These are phyloP conservation scores for Acanthisitta chloris DNA, from an alignment of 2,113 vertebrate genomes.

Conservation along the genomic window DNA sequence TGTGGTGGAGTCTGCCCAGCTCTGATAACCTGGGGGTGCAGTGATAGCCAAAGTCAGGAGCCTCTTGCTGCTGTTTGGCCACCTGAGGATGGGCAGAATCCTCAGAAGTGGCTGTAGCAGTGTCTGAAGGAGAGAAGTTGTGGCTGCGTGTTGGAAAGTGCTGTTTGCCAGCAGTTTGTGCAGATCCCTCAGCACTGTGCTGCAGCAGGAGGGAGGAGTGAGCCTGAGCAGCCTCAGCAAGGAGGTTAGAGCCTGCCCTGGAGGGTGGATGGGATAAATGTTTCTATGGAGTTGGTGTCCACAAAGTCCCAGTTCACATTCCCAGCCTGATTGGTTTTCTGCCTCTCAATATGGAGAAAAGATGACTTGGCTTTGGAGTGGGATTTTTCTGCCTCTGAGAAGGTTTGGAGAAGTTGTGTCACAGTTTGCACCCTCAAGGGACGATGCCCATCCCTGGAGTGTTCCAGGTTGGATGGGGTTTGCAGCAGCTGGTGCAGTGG, in stretches of 20 bases:
- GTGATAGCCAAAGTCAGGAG: not conserved
- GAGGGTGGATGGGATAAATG: not conserved
- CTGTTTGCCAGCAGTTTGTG: not conserved
- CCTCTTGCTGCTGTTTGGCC: not conserved
- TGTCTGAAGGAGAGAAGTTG: not conserved
- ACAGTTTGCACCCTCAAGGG: not conserved
- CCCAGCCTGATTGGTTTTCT: not conserved
- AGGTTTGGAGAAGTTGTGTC: not conserved
- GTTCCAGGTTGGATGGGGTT: rapidly evolving
- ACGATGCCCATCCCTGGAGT: not conserved
- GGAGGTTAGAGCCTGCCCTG: no score
- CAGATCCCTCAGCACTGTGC: rapidly evolving
- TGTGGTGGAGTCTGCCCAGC: rapidly evolving
- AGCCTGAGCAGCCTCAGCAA: no score
- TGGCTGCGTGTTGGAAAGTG: rapidly evolving
- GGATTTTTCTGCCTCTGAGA: not conserved
- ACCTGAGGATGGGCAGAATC: rapidly evolving
- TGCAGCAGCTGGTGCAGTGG: not conserved
- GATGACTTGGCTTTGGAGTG: not conserved
- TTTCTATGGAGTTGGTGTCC: not conserved
- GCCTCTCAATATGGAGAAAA: rapidly evolving
- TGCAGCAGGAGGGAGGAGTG: not conserved
- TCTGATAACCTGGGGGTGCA: not conserved
- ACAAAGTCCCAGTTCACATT: not conserved
- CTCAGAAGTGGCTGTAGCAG: rapidly evolving